Conservation (phyloP, 2,113 vertebrate genomes). For the Nesoenas mayeri region DNA sequence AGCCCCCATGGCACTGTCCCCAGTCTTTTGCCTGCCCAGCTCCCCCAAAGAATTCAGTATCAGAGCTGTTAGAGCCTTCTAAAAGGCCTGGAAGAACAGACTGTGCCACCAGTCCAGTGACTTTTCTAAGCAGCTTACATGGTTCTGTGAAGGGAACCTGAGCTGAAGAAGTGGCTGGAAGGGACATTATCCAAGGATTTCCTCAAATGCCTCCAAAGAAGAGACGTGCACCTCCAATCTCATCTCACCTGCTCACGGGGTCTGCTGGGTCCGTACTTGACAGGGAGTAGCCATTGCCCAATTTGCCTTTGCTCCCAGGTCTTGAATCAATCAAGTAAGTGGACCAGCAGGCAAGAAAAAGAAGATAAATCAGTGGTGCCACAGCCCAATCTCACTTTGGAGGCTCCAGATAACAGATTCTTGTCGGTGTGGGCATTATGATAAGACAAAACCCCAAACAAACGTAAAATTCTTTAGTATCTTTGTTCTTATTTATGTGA, state of each 20-base stretch:
- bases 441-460: background rate
- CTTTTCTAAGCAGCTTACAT: background rate
- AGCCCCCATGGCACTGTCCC: background rate
- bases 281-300: background rate
- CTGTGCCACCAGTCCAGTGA: background rate
- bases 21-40: background rate
- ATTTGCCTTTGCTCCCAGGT: background rate
- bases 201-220: background rate
- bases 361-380: background rate
- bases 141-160: background rate
- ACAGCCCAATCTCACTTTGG: background rate
- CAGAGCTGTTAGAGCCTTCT: background rate
- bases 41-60: background rate
- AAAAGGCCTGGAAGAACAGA: background rate
- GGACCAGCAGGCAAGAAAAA: background rate
- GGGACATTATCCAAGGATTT: background rate
- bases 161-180: background rate
- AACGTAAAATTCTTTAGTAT: background rate
- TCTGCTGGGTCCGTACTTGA: background rate
- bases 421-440: background rate
- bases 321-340: background rate
- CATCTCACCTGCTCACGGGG: rapidly evolving
- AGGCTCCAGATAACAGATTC: background rate
- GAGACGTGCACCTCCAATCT: background rate
- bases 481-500: conserved; percentile 19